Evolutionary conservation across 2,797 vertebrate species (phyloP), one percentile per base, ranked within the genome.

Genomic region (Diglossa cyanea): DNA sequence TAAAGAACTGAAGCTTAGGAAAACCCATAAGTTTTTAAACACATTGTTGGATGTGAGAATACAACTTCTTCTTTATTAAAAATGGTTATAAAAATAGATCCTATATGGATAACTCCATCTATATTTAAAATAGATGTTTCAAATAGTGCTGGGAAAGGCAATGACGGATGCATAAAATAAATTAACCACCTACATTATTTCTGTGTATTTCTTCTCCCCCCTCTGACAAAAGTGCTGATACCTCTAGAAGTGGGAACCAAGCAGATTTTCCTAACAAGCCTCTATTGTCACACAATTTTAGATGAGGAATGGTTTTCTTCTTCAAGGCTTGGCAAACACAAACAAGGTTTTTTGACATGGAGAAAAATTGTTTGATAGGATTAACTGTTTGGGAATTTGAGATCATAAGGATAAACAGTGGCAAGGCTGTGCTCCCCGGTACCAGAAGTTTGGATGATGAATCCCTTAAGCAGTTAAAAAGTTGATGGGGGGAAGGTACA

Each of bases 401-500:
- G 53, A 31, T 62, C 39, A n/a, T 11, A 33, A 26, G 37, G 44
- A 58, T 31, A 53, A 81, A 19, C 1, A 47, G 6, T 17, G 40
- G 26, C 11, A 80, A 79, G 39, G 28, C 2, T 54, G 47, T 9
- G 18, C 15, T 47, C 10, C 51, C 40, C 17, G 9, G 18, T 39
- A 21, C 16, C 63, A 44, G 35, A 45, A 58, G 1, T 63, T 44
- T 74, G 61, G 37, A 55, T 67, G 25, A 3, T 47, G 10, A 58
- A 68, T 40, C 10, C 9, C 39, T 31, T 9, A 15, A 54, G 4
- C 2, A 6, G 19, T n/a, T 68, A 28, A 47, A 80, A 68, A 63
- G 4, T 2, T 7, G 26, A 30, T 35, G 4, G 7, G 3, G 6
- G 8, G 3, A 15, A 66, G 10, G 48, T 14, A 53, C 10, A 40